These are phyloP conservation scores for Clinocottus analis DNA, from an alignment of 2,113 vertebrate species.

Conservation along the genomic window DNA sequence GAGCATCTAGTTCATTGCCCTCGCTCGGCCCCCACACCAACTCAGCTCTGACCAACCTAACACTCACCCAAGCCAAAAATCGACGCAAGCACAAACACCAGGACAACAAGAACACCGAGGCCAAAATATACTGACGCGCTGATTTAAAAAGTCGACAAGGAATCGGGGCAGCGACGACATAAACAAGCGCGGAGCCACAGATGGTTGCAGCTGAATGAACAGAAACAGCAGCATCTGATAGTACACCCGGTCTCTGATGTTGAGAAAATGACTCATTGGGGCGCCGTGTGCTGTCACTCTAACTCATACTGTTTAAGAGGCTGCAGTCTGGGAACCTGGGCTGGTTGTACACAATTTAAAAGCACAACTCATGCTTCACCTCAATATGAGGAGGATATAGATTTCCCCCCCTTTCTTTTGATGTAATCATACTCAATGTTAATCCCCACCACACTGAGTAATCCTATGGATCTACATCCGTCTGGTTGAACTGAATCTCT, in stretches of 20 bases:
- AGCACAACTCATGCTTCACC: conserved; percentile 9
- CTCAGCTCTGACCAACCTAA: conserved; percentile 5
- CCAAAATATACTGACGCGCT: not conserved
- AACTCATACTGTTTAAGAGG: conserved; percentile 21
- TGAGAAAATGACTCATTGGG: conserved; percentile 49
- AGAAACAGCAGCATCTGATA: conserved; percentile 43
- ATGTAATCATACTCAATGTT: conserved; percentile 24
- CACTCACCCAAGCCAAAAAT: conserved; percentile 11
- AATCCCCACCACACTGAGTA: conserved; percentile 2
- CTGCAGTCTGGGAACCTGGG: conserved; percentile 5
- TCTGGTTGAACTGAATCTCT: conserved; percentile 44
- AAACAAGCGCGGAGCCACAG: conserved; percentile 42
- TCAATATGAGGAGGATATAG: conserved; percentile 1
- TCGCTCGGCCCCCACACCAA: not conserved
- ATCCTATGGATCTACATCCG: conserved; percentile 33
- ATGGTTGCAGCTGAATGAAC: conserved; percentile 46
- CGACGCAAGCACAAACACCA: conserved; percentile 16
- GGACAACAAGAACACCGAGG: not conserved
- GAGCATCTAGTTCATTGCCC: conserved; percentile 23
- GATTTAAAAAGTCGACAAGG: conserved; percentile 15
- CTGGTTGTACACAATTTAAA: conserved; percentile 10
- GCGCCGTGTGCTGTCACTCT: conserved; percentile 30
- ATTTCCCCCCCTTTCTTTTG: not conserved
- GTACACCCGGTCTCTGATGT: conserved; percentile 14
- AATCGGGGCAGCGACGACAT: conserved; percentile 1